Evolutionary conservation across 2,113 vertebrate species (phyloP).

Genomic region (Solea senegalensis): DNA sequence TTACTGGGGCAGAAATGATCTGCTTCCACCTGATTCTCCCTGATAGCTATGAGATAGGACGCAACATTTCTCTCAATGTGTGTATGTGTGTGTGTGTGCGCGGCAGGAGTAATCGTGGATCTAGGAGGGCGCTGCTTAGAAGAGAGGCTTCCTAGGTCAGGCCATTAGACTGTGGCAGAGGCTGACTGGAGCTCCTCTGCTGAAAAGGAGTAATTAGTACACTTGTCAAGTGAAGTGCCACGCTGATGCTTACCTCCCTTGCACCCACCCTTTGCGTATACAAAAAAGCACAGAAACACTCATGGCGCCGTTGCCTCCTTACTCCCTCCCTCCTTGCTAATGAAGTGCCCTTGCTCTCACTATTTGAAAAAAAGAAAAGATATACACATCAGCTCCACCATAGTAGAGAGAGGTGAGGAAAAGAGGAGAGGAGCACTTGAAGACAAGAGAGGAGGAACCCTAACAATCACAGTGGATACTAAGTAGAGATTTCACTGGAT

Average conservation of each 20-base stretch:
- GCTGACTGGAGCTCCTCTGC: constrained; percentile 90
- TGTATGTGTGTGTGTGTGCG: constrained; percentile 41
- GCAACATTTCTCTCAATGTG: constrained; percentile 44
- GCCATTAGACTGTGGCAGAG: constrained; percentile 91
- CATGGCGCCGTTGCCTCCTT: constrained; percentile 52
- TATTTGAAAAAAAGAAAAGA: constrained; percentile 58
- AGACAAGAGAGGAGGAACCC: constrained; percentile 53
- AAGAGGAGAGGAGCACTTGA: constrained; percentile 60
- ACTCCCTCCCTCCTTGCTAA: constrained; percentile 66
- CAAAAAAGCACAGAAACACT: constrained; percentile 43
- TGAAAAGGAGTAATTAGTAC: constrained; percentile 98
- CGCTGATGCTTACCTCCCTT: constrained; percentile 91
- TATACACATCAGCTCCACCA: constrained; percentile 45
- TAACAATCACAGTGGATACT: constrained; percentile 47
- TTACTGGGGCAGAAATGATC: constrained; percentile 99
- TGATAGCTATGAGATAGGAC: constrained; percentile 81
- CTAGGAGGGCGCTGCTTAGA: constrained; percentile 63
- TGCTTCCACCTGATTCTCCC: constrained; percentile 96
- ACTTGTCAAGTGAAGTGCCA: constrained; percentile 98
- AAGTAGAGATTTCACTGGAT: constrained; percentile 48
- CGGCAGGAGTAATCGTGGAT: constrained; percentile 60
- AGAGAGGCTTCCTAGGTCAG: constrained; percentile 85
- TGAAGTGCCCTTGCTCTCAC: constrained; percentile 74
- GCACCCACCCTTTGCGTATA: constrained; percentile 64
- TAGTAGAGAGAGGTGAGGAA: constrained; percentile 26